Conservation (phyloP, 2,797 vertebrate genomes). For the Microchirus variegatus region DNA sequence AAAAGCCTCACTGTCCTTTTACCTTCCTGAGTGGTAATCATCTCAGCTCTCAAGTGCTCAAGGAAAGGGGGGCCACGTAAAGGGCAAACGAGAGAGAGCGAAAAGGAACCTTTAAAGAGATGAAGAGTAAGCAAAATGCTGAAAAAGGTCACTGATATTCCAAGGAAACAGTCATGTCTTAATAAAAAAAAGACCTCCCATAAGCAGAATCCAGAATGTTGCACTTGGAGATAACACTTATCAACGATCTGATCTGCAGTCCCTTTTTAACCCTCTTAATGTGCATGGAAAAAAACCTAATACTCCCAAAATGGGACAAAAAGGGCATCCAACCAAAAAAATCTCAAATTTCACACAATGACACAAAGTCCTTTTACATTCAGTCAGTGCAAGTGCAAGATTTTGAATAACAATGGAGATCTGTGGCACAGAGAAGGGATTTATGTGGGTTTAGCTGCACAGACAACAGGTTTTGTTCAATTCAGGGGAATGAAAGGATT, state of each 20-base stretch:
- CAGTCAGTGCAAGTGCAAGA: neutral
- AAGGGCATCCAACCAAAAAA: neutral
- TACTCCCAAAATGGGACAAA: neutral
- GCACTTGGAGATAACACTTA: slow-evolving; percentile 29
- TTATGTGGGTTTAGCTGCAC: neutral
- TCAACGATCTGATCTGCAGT: slow-evolving; percentile 1
- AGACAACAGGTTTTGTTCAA: neutral
- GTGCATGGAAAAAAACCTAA: slow-evolving; percentile 1
- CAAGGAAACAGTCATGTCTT: slow-evolving; percentile 24
- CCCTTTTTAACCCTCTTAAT: slow-evolving; percentile 7
- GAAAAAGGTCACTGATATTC: slow-evolving; percentile 38
- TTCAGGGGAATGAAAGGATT: neutral
- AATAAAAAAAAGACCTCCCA: slow-evolving; percentile 27
- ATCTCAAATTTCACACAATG: neutral
- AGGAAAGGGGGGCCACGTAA: slow-evolving; percentile 34
- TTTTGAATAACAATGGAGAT: neutral
- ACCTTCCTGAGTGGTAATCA: slow-evolving; percentile 56
- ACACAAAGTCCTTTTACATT: neutral
- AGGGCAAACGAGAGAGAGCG: slow-evolving; percentile 26
- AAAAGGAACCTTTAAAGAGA: slow-evolving; percentile 38
- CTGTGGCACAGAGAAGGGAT: neutral
- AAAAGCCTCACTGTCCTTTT: slow-evolving; percentile 37
- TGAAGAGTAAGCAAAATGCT: slow-evolving; percentile 16
- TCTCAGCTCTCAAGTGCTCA: slow-evolving; percentile 34
- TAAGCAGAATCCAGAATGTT: slow-evolving; percentile 11